Percentiles rank a stretch among this genome's conserved stretches.
phyloP scores from a whole-genome alignment of 2,888 invertebrate genomes.

The Stegophylla sp. region DNA sequence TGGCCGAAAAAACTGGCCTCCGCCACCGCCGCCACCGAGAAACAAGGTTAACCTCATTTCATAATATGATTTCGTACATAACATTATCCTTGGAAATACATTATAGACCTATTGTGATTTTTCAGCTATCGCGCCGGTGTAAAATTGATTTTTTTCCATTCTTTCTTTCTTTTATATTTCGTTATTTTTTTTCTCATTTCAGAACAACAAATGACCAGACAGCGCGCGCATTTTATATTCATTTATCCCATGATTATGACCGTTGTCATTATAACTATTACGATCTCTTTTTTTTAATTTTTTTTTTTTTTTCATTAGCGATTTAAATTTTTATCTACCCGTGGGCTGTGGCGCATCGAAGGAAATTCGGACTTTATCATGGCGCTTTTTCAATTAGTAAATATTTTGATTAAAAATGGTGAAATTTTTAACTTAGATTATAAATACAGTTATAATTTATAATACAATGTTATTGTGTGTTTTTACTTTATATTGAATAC shows the following conservation, averaged over 20 bases:
- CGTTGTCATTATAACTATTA: no score
- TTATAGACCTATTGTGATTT: constrained; percentile 47
- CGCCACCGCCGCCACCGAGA: constrained; percentile 21
- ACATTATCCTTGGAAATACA: constrained; percentile 53
- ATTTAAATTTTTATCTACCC: no score
- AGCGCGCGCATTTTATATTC: neutral
- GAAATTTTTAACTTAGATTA: no score
- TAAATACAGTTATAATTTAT: no score
- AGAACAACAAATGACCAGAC: neutral
- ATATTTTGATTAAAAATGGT: no score
- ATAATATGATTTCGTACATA: constrained; percentile 37
- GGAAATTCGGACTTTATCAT: no score
- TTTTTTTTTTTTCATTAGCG: no score
- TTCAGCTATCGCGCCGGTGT: constrained; percentile 1
- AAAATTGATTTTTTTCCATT: constrained; percentile 25
- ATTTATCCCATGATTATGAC: neutral
- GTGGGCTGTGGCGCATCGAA: no score
- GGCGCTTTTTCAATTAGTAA: no score
- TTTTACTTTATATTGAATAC: no score
- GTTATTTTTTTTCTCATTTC: neutral
- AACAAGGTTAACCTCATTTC: constrained; percentile 57
- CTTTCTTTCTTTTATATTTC: neutral
- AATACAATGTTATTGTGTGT: no score
- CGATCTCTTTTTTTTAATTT: no score
- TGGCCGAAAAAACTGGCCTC: constrained; percentile 50